Conservation (phyloP, 1,140 invertebrate genomes). For the Monochamus saltuarius region DNA sequence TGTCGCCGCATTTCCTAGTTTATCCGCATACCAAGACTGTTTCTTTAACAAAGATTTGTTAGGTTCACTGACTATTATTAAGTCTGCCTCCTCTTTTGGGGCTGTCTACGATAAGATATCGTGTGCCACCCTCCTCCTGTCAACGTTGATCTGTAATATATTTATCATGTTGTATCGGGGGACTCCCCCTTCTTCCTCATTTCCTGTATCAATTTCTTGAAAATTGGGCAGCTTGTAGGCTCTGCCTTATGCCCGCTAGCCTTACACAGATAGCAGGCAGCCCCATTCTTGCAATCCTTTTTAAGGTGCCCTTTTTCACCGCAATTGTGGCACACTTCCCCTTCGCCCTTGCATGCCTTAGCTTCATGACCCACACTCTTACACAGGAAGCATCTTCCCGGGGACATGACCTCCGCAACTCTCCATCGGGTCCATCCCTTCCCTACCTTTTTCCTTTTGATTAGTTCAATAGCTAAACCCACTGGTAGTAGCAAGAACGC, state of each 20-base stretch:
- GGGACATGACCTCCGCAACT: no score
- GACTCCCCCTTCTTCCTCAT: not conserved
- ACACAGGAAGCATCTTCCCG: no score
- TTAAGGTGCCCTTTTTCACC: slow-evolving; percentile 10
- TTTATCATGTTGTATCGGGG: no score
- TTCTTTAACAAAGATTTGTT: no score
- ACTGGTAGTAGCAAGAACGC: no score
- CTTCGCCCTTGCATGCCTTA: no score
- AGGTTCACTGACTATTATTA: not conserved
- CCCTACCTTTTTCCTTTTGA: no score
- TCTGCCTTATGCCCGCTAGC: not conserved
- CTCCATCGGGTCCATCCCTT: no score
- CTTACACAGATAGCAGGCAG: slow-evolving; percentile 1
- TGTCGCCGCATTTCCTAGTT: no score
- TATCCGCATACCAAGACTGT: no score
- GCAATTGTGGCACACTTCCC: slow-evolving; percentile 21
- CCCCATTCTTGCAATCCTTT: slow-evolving; percentile 3
- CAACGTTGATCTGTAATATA: slow-evolving; percentile 10
- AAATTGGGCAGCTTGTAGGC: not conserved
- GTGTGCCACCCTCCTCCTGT: slow-evolving; percentile 8
- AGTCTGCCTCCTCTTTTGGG: not conserved
- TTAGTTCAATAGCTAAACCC: no score
- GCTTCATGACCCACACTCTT: no score
- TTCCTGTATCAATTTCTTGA: not conserved
- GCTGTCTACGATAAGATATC: not conserved